Evolutionary conservation across 2,888 invertebrate genomes (phyloP).

Genomic region (Rosalia funebris): DNA sequence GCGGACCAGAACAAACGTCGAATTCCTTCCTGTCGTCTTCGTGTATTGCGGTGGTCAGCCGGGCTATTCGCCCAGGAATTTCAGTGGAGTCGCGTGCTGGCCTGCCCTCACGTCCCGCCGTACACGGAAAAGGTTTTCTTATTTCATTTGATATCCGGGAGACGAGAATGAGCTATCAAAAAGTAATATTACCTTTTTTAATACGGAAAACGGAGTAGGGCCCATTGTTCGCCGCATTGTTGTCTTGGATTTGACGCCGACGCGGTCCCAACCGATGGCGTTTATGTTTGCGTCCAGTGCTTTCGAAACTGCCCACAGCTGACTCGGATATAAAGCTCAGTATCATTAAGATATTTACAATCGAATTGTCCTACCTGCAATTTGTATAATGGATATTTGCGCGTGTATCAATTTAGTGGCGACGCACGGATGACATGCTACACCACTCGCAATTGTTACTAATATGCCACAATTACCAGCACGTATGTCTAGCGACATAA

Average conservation of each 20-base stretch:
- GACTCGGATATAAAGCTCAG: no score
- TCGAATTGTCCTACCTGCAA: no score
- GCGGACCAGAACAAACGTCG: constrained; percentile 2
- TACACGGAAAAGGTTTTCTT: constrained; percentile 3
- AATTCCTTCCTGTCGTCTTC: constrained; percentile 24
- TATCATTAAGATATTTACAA: no score
- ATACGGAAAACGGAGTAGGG: not conserved
- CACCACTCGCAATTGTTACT: no score
- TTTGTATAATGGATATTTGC: no score
- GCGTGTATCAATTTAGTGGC: no score
- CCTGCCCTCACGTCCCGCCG: not conserved
- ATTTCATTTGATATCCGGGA: constrained; percentile 12
- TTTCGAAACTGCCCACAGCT: no score
- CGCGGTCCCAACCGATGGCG: no score
- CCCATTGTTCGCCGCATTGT: not conserved
- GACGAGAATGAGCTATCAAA: constrained; percentile 16
- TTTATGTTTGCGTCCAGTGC: no score
- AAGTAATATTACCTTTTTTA: constrained; percentile 20
- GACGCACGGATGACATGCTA: no score
- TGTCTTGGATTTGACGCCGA: constrained; percentile 1
- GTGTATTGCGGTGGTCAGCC: constrained; percentile 13
- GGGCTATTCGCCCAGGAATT: constrained; percentile 15
- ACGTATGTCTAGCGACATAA: no score
- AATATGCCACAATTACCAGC: no score
- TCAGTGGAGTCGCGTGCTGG: constrained; percentile 13